Conservation (phyloP, 2,797 vertebrate species). For the Cryptoblepharus egeriae region DNA sequence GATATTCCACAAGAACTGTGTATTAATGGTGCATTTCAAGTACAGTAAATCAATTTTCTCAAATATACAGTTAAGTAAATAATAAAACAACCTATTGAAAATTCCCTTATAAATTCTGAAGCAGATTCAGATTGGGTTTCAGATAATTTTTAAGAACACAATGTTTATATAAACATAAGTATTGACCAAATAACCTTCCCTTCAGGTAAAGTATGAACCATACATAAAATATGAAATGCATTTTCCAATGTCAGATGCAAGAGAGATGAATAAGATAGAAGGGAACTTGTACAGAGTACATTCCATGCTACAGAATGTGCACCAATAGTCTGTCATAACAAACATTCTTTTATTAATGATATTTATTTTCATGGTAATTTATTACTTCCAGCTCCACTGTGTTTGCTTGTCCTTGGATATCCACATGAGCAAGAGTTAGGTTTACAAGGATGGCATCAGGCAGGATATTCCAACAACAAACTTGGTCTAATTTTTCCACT, state of each 20-base stretch:
- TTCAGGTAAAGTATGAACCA: conserved; percentile 29
- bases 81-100: neutral
- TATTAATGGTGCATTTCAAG: neutral
- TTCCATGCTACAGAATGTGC: conserved; percentile 3
- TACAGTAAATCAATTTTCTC: neutral
- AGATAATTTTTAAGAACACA: conserved; percentile 28
- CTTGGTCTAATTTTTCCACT: neutral
- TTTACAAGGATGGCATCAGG: neutral
- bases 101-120: conserved; percentile 13
- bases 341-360: conserved; percentile 38
- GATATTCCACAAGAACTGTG: neutral
- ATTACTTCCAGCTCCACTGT: conserved; percentile 40
- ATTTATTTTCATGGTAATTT: conserved; percentile 31
- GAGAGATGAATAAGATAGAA: conserved; percentile 38
- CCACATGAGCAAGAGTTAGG: neutral
- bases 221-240: neutral
- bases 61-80: neutral
- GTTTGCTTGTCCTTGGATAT: neutral
- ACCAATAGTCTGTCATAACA: conserved; percentile 21
- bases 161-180: neutral
- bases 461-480: neutral
- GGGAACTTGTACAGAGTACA: conserved; percentile 5
- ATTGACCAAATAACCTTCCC: conserved; percentile 21
- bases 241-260: neutral
- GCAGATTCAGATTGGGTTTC: neutral